Conservation (phyloP, 2,797 vertebrate species). For the Thalassophryne amazonica region DNA sequence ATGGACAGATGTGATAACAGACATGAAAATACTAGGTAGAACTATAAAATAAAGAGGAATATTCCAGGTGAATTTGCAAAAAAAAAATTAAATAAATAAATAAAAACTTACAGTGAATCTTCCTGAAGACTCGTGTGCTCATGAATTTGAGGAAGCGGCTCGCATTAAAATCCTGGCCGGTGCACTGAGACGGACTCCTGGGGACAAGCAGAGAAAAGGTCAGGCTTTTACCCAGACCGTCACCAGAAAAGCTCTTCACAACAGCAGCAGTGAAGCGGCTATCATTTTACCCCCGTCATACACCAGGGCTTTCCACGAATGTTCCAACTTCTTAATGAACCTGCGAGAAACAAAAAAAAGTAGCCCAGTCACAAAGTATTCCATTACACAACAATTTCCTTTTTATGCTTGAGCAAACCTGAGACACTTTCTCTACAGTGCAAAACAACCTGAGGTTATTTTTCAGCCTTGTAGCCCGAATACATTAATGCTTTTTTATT, state of each 20-base stretch:
- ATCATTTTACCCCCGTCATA: conserved; percentile 92
- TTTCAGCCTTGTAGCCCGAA: conserved; percentile 10
- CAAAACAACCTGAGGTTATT: background rate
- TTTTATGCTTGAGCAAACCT: conserved; percentile 4
- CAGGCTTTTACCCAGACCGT: conserved; percentile 1
- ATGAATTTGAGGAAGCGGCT: conserved; percentile 98
- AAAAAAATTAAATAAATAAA: background rate
- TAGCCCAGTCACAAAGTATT: conserved; percentile 20
- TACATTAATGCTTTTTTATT: conserved; percentile 1
- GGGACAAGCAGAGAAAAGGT: conserved; percentile 13
- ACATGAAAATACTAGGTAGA: too few relatives aligned
- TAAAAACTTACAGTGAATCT: conserved; percentile 88
- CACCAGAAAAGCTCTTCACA: conserved; percentile 38
- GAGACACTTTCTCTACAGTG: background rate
- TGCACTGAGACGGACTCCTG: conserved; percentile 97
- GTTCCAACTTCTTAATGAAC: conserved; percentile 97
- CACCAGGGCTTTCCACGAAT: conserved; percentile 98
- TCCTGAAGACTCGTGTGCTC: conserved; percentile 94
- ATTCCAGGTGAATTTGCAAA: too few relatives aligned
- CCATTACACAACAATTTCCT: conserved; percentile 1
- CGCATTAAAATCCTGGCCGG: conserved; percentile 93
- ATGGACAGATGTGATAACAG: too few relatives aligned
- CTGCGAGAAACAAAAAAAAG: conserved; percentile 65
- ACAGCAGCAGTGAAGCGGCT: conserved; percentile 11
- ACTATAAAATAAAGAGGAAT: too few relatives aligned